Conservation (phyloP, 2,888 invertebrate species). For the Eupithecia tripunctaria region DNA sequence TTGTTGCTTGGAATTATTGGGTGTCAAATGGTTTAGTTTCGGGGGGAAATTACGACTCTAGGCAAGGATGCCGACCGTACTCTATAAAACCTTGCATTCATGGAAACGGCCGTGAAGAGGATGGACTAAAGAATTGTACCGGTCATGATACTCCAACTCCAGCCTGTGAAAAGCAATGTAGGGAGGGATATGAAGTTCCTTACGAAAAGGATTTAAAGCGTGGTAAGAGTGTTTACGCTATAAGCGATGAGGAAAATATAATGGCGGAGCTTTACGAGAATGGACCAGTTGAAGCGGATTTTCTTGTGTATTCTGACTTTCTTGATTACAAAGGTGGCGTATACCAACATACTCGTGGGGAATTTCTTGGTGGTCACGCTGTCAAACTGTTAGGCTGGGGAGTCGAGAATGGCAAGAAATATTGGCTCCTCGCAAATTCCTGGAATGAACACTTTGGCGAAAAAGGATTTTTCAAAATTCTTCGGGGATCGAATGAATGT, state of each 20-base stretch:
- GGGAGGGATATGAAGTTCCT: not conserved
- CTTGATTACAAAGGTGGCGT: not conserved
- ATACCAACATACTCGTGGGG: not conserved
- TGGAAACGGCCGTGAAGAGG: not conserved
- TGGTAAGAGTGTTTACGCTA: not conserved
- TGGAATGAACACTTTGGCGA: slow-evolving; percentile 97
- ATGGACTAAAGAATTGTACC: not conserved
- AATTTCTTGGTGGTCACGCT: not conserved
- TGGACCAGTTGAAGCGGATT: not conserved
- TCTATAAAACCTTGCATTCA: slow-evolving; percentile 4
- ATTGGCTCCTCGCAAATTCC: slow-evolving; percentile 93
- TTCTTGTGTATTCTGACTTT: not conserved
- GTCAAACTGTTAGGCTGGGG: slow-evolving; percentile 92
- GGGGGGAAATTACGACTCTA: slow-evolving; percentile 80
- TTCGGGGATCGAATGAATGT: slow-evolving; percentile 87
- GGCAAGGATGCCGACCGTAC: slow-evolving; percentile 62
- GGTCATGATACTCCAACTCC: not conserved
- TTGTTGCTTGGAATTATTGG: not conserved
- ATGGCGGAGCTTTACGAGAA: slow-evolving; percentile 3
- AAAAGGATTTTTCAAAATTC: slow-evolving; percentile 90
- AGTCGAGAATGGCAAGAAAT: slow-evolving; percentile 86
- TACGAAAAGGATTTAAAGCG: not conserved
- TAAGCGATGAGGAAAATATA: not conserved
- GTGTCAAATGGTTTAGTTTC: not conserved
- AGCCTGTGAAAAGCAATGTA: not conserved